These are phyloP conservation scores for Acholoe squamosa DNA, from an alignment of 2,888 invertebrate genomes.

Conservation along the genomic window DNA sequence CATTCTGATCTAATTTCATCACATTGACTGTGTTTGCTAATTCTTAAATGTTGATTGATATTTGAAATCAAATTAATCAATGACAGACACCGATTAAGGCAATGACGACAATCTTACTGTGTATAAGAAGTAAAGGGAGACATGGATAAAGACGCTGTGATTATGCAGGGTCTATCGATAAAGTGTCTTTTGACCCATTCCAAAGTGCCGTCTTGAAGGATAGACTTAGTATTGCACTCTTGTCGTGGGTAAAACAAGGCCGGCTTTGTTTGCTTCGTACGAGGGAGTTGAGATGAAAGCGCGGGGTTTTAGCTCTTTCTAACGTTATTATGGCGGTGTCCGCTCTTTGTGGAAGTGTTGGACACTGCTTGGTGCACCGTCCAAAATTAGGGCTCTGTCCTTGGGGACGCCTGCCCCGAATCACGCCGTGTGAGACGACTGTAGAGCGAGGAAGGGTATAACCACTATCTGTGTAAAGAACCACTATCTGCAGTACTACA, in stretches of 20 bases:
- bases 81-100: too few species aligned
- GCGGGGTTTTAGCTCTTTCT: not conserved
- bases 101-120: too few species aligned
- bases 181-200: not conserved
- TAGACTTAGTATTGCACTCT: not conserved
- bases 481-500: too few species aligned
- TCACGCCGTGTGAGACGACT: not conserved
- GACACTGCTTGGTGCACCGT: not conserved
- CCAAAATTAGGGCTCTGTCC: slow-evolving; percentile 7
- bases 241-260: not conserved
- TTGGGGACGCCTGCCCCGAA: not conserved
- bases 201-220: not conserved
- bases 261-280: not conserved
- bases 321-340: not conserved
- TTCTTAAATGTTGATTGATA: too few species aligned
- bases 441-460: not conserved
- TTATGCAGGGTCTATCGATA: not conserved
- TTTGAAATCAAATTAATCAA: too few species aligned
- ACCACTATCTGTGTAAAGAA: too few species aligned
- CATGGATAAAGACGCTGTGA: too few species aligned
- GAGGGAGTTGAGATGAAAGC: not conserved
- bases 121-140: too few species aligned
- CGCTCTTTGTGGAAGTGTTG: slow-evolving; percentile 6
- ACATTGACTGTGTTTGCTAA: not conserved
- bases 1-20: not conserved